Evolutionary conservation across 2,113 vertebrate genomes (phyloP).

Genomic region (Amazona guildingii): DNA sequence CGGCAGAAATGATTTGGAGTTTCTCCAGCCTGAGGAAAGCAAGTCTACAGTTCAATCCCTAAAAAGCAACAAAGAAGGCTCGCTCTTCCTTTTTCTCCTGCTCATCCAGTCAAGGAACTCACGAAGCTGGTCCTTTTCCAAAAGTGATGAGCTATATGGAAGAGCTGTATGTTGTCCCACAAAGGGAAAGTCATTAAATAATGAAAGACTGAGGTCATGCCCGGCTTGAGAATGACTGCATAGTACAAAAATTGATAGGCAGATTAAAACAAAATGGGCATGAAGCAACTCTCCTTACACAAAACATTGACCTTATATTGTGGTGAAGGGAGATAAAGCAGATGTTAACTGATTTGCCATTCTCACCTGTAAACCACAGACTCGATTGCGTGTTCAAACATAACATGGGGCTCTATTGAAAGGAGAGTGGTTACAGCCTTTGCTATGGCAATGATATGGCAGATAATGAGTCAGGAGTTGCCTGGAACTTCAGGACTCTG

Average conservation of each 20-base stretch:
- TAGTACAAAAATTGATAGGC: constrained; percentile 2
- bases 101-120: constrained; percentile 11
- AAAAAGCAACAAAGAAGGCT: background rate
- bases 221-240: constrained; percentile 13
- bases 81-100: background rate
- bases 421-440: background rate
- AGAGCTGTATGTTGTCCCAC: constrained; percentile 6
- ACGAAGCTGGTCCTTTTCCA: constrained; percentile 6
- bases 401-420: background rate
- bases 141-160: constrained; percentile 42
- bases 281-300: background rate
- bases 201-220: constrained; percentile 42
- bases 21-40: background rate
- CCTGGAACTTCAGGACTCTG: background rate
- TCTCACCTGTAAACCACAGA: background rate
- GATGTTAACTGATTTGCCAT: background rate
- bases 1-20: background rate
- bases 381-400: background rate
- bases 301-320: background rate
- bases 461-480: background rate
- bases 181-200: constrained; percentile 39
- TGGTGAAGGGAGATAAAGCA: background rate
- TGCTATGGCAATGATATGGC: background rate
- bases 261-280: background rate
- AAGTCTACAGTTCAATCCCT: background rate